phyloP scores from a whole-genome alignment of 2,113 vertebrate genomes.

The Upupa epops region DNA sequence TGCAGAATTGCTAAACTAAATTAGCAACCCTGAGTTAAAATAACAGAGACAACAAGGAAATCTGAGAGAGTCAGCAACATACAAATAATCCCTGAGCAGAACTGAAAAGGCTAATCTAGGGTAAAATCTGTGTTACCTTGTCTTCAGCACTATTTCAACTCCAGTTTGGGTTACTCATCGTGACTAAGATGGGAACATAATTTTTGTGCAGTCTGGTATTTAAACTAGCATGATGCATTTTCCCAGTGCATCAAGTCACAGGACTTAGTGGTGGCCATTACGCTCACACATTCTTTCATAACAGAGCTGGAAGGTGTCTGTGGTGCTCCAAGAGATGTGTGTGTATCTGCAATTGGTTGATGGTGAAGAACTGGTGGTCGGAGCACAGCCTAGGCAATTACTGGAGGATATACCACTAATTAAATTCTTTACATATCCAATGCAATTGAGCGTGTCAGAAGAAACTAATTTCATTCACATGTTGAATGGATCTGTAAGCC shows the following conservation, averaged over 20 bases:
- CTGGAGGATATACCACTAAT: not conserved
- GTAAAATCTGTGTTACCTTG: not conserved
- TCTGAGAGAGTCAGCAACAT: not conserved
- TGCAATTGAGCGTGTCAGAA: not conserved
- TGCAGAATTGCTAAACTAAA: not conserved
- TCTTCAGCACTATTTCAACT: not conserved
- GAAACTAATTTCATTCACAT: conserved; percentile 31
- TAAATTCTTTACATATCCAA: not conserved
- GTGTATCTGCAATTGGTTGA: not conserved
- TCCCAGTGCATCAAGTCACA: not conserved
- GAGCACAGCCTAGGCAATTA: not conserved
- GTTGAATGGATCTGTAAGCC: not conserved
- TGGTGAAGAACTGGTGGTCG: not conserved
- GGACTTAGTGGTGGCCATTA: not conserved
- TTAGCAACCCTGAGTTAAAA: not conserved
- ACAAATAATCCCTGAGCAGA: not conserved
- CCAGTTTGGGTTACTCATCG: not conserved
- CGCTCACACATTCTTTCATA: not conserved
- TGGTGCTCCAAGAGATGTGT: not conserved
- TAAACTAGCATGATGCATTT: not conserved
- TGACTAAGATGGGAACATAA: not conserved
- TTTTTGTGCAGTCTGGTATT: not conserved
- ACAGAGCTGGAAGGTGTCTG: not conserved
- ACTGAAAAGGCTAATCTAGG: not conserved
- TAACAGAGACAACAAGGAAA: not conserved